A percentile compares a stretch with the other conserved stretches of the same genome.
Evolutionary conservation across 2,797 vertebrate genomes (phyloP).

Genomic region (Pangasius macronema): DNA sequence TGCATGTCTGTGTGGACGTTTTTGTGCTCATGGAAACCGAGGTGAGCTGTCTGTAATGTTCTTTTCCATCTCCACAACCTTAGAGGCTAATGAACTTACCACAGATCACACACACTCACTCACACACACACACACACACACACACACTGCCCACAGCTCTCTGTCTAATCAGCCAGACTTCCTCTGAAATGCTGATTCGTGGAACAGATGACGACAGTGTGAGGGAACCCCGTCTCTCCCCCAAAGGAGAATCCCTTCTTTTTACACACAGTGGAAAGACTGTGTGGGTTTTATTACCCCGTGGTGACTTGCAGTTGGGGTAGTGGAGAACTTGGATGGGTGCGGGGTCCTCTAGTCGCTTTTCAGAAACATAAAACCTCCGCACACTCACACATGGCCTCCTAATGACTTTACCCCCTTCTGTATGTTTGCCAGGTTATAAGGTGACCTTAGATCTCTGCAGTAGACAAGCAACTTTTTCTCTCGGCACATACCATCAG

Average conservation of each 20-base stretch:
- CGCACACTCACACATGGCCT: constrained; percentile 17
- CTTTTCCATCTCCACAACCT: constrained; percentile 39
- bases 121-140: neutral
- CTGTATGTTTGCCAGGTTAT: constrained; percentile 29
- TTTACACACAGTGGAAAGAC: constrained; percentile 28
- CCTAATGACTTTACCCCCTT: constrained; percentile 34
- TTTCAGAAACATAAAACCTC: constrained; percentile 12
- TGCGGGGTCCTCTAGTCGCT: neutral
- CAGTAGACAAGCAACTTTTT: constrained; percentile 18
- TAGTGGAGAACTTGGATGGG: neutral
- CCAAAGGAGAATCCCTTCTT: constrained; percentile 33
- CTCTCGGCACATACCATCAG: neutral
- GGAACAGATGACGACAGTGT: constrained; percentile 43
- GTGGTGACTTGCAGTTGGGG: neutral
- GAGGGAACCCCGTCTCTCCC: constrained; percentile 31
- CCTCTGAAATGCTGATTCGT: constrained; percentile 30
- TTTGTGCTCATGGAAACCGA: constrained; percentile 46
- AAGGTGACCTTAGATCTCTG: constrained; percentile 10
- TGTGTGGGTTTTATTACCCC: constrained; percentile 28
- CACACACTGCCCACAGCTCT: neutral
- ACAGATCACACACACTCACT: constrained; percentile 26
- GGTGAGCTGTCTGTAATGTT: constrained; percentile 36
- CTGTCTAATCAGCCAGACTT: neutral
- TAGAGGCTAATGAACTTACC: constrained; percentile 54
- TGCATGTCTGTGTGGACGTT: constrained; percentile 22